These are phyloP conservation scores for Ferdinandea cuprea DNA, from an alignment of 2,888 invertebrate genomes.

Conservation along the genomic window DNA sequence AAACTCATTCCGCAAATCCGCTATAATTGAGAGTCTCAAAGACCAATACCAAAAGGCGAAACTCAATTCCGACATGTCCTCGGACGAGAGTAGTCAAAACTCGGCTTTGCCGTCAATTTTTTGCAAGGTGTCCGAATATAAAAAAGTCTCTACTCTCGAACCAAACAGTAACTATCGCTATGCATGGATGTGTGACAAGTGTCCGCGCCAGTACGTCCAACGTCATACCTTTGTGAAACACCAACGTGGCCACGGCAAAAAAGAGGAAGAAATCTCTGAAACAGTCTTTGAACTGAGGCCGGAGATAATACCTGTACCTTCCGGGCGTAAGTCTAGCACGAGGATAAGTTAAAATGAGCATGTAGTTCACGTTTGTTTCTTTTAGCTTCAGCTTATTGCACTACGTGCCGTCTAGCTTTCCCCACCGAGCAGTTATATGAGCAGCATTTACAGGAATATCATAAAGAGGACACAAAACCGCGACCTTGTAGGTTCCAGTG, in stretches of 20 bases:
- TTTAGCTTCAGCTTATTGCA: constrained; percentile 14
- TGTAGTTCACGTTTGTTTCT: not conserved
- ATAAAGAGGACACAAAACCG: constrained; percentile 19
- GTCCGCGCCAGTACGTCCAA: constrained; percentile 76
- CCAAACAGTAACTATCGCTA: constrained; percentile 71
- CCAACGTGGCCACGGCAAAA: not conserved
- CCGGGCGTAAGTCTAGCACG: constrained; percentile 30
- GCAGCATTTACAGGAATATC: constrained; percentile 43
- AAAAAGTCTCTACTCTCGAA: not conserved
- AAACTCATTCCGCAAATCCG: constrained; percentile 2
- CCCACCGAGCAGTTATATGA: constrained; percentile 9
- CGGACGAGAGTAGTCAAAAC: constrained; percentile 15
- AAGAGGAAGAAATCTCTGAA: constrained; percentile 32
- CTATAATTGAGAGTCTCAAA: constrained; percentile 33
- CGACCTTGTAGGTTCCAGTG: constrained; percentile 52
- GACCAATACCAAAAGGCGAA: constrained; percentile 56
- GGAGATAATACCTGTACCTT: constrained; percentile 3
- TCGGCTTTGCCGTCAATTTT: constrained; percentile 21
- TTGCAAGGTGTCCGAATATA: not conserved
- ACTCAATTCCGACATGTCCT: not conserved
- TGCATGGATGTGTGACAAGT: constrained; percentile 77
- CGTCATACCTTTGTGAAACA: constrained; percentile 76
- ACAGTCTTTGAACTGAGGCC: constrained; percentile 76
- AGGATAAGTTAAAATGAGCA: too few relatives aligned
- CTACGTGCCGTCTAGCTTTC: constrained; percentile 46